Evolutionary conservation across 23 tunicate species (phyloP).

Genomic region (Phallusia fumigata): DNA sequence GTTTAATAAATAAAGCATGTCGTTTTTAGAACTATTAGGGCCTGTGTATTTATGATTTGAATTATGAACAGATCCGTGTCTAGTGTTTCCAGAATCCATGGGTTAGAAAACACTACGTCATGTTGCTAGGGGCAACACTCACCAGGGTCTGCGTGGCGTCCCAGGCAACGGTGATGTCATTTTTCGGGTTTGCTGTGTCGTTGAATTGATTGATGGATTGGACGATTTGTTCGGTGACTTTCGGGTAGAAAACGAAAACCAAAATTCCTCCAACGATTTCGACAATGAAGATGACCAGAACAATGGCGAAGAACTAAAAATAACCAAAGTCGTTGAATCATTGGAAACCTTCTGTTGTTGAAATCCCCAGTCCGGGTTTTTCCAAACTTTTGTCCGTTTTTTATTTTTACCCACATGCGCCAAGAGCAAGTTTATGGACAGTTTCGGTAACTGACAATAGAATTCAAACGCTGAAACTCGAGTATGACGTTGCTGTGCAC

Average conservation of each 20-base stretch:
- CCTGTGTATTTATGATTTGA: no score
- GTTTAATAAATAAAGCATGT: no score
- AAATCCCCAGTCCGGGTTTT: no score
- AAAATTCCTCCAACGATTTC: constrained; percentile 71
- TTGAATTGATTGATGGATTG: constrained; percentile 24
- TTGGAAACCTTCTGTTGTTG: no score
- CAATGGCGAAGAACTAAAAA: constrained; percentile 68
- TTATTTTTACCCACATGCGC: no score
- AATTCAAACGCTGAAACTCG: neutral
- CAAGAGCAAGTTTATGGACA: no score
- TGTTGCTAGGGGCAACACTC: constrained; percentile 3
- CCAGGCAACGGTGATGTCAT: constrained; percentile 58
- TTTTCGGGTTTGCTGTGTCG: neutral
- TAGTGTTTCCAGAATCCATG: no score
- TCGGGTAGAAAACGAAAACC: constrained; percentile 53
- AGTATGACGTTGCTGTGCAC: neutral
- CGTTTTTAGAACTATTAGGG: no score
- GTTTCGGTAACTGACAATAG: no score
- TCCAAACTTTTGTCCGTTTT: no score
- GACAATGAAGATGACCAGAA: constrained; percentile 71
- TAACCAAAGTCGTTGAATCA: no score
- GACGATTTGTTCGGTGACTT: constrained; percentile 23
- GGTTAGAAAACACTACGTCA: neutral
- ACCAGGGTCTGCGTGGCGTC: constrained; percentile 51
- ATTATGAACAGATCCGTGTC: no score